Percentiles rank a stretch among this genome's conserved stretches.
Evolutionary conservation across 2,888 invertebrate species (phyloP).

Genomic region (Orthonychiurus folsomi): DNA sequence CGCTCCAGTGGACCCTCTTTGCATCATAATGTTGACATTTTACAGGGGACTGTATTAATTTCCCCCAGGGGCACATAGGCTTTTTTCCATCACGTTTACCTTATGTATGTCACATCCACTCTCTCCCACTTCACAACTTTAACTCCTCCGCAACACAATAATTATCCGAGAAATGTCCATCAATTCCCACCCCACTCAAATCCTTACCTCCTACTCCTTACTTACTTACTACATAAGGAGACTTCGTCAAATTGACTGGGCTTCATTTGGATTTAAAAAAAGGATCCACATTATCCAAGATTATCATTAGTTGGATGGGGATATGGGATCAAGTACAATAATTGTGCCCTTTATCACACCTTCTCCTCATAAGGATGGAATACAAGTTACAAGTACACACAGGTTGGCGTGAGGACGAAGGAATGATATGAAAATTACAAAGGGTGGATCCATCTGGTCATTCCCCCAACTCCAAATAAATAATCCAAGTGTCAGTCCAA

Average conservation of each 20-base stretch:
- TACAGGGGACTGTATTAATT: constrained; percentile 40
- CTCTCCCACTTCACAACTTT: constrained; percentile 16
- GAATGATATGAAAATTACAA: constrained; percentile 1
- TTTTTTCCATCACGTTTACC: constrained; percentile 29
- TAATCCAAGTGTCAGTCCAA: neutral
- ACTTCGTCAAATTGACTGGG: too few species aligned
- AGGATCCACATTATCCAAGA: too few species aligned
- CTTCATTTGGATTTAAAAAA: too few species aligned
- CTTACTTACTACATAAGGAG: neutral
- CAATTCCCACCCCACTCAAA: neutral
- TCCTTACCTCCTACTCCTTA: neutral
- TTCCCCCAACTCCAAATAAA: neutral
- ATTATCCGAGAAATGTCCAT: constrained; percentile 21
- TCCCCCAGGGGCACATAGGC: constrained; percentile 38
- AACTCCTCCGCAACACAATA: constrained; percentile 27
- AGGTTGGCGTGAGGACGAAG: neutral
- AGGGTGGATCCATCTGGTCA: neutral
- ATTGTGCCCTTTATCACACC: neutral
- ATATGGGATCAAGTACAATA: neutral
- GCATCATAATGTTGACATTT: constrained; percentile 41
- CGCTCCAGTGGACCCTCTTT: constrained; percentile 38
- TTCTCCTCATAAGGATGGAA: neutral
- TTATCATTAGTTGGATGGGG: neutral
- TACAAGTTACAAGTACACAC: neutral
- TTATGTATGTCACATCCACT: constrained; percentile 33